Evolutionary conservation across 2,888 invertebrate genomes (phyloP), one percentile per base, ranked within the genome.

Genomic region (Buathra laborator): DNA sequence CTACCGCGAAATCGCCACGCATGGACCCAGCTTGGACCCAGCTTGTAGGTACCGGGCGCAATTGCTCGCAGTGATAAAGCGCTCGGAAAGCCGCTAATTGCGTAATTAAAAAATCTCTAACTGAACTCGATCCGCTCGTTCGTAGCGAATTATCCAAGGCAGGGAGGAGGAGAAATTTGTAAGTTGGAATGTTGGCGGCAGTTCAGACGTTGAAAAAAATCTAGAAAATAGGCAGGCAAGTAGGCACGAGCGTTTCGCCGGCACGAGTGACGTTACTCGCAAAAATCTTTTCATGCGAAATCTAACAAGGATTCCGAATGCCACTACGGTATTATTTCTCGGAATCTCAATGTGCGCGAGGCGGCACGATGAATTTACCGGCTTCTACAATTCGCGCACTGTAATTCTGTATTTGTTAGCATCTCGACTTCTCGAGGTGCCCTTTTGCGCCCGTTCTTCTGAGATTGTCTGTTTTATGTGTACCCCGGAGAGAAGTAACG

Each of bases 211-310:
- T 83, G 67, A 51, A 51, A 79, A 72, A 66, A 44, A 7, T 37
- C 68, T 46, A 71, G 46, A 24, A 71, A 81, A 81, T 66, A 64
- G 29, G 32, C 51, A 53, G 44, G 29, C 19, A 46, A 44, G 56
- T 37, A 37, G 37, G 7, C 37, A 37, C 48, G 48, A 77, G 53
- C 7, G 81, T 77, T 72, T 72, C 19, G 32, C 44, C 37, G 37
- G 37, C 9, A 32, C 43, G 29, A 46, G 12, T 71, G 79, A 79
- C 64, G 79, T 16, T 81, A 72, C 70, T 79, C 44, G 64, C 53
- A 53, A 75, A 83, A 79, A 75, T 43, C 16, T 59, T 66, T 77
- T 75, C 62, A 70, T 37, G 79, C 37, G 70, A 79, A 83, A 83
- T 79, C 74, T 46, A 83, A 77, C 71, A 77, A 62, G 68, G 24